These are phyloP conservation scores for Theretra japonica DNA, from an alignment of 2,888 invertebrate species.

Conservation along the genomic window DNA sequence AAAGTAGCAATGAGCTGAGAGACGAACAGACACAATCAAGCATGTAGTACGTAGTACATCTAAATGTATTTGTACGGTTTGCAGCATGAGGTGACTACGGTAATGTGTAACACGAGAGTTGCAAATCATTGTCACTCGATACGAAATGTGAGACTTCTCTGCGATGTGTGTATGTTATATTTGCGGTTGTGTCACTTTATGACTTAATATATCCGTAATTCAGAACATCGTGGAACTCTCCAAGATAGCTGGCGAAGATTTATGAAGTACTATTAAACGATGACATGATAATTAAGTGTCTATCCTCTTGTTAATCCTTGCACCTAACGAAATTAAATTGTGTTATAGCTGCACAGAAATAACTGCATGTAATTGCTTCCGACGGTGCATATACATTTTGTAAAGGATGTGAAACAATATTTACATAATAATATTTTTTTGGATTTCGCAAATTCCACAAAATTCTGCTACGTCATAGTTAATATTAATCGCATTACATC, in stretches of 20 bases:
- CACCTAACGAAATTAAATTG: no score
- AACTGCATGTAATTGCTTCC: no score
- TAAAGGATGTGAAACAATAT: not conserved
- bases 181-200: slow-evolving; percentile 26
- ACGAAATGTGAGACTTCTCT: slow-evolving; percentile 30
- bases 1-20: slow-evolving; percentile 33
- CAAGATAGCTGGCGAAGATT: not conserved
- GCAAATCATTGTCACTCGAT: slow-evolving; percentile 30
- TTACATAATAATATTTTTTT: not conserved
- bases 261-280: not conserved
- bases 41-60: slow-evolving; percentile 32
- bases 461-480: not conserved
- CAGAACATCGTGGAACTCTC: not conserved
- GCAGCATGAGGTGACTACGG: slow-evolving; percentile 31
- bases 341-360: no score
- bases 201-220: slow-evolving; percentile 14
- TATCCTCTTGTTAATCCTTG: no score
- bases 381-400: no score
- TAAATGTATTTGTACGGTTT: slow-evolving; percentile 28
- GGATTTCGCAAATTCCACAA: not conserved
- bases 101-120: slow-evolving; percentile 32
- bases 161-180: slow-evolving; percentile 13
- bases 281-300: not conserved
- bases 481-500: not conserved
- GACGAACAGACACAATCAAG: slow-evolving; percentile 35